These are phyloP conservation scores for Ephydatia muelleri DNA, from an alignment of 37 sponge, comb jelly and placozoan species.

Conservation along the genomic window DNA sequence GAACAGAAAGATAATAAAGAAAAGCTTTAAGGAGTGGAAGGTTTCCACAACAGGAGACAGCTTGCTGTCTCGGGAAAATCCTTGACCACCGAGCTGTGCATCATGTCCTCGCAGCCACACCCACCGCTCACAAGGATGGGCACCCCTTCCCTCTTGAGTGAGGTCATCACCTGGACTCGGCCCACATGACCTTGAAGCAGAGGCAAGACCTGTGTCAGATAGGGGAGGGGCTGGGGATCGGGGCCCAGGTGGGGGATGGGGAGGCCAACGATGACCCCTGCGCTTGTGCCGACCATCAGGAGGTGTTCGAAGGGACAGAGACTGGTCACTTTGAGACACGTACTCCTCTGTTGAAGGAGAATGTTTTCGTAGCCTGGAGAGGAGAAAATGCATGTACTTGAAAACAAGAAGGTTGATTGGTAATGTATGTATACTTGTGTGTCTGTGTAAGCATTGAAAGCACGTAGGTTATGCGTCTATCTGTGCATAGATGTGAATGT, in stretches of 20 bases:
- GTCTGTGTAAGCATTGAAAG: no score
- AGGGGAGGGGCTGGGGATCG: constrained; percentile 15
- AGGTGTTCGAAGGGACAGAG: constrained; percentile 17
- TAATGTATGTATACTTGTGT: background rate
- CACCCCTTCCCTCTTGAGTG: constrained; percentile 8
- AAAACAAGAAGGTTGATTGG: background rate
- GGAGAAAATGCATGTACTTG: no score
- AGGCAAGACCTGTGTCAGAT: constrained; percentile 15
- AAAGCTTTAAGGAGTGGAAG: background rate
- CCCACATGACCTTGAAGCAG: constrained; percentile 41
- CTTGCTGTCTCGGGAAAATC: constrained; percentile 47
- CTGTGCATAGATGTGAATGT: no score
- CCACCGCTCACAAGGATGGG: constrained; percentile 45
- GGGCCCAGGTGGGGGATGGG: constrained; percentile 42
- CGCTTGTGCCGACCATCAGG: constrained; percentile 74
- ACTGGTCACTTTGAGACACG: constrained; percentile 47
- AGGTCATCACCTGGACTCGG: constrained; percentile 19
- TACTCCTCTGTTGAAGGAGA: constrained; percentile 69
- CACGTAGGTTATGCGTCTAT: no score
- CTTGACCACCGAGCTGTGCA: background rate
- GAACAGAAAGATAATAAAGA: background rate
- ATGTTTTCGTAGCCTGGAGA: constrained; percentile 52
- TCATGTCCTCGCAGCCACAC: constrained; percentile 49
- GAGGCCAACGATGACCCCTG: constrained; percentile 66
- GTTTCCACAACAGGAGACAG: constrained; percentile 48